These are phyloP conservation scores for Protonemura montana DNA, from an alignment of 2,888 invertebrate genomes.

Conservation along the genomic window DNA sequence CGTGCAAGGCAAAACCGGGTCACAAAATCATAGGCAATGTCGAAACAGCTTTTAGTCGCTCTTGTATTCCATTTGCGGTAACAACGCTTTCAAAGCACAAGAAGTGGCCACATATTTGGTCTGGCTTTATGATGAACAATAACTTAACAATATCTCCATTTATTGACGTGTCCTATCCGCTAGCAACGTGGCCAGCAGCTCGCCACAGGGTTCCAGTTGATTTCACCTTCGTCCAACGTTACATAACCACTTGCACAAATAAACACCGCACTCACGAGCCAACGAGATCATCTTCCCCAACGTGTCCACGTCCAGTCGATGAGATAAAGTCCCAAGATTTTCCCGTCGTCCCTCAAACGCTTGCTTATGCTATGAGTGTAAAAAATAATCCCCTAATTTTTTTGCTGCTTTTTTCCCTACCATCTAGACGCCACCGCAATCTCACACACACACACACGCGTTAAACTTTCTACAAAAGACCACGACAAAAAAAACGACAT, in stretches of 20 bases:
- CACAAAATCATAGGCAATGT: too few relatives aligned
- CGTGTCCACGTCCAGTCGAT: too few relatives aligned
- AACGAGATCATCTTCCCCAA: too few relatives aligned
- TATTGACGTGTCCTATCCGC: neutral
- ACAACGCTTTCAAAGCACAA: too few relatives aligned
- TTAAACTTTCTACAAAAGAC: slow-evolving; percentile 10
- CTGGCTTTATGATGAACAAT: neutral
- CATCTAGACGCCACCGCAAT: neutral
- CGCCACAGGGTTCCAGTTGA: too few relatives aligned
- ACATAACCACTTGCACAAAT: too few relatives aligned
- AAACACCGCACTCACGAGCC: too few relatives aligned
- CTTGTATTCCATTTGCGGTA: too few relatives aligned
- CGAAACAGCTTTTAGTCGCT: too few relatives aligned
- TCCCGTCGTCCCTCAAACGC: neutral
- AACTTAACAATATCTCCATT: neutral
- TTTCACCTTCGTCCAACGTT: neutral
- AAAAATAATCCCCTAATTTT: slow-evolving; percentile 23
- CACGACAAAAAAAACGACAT: neutral
- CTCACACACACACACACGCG: neutral
- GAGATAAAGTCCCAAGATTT: too few relatives aligned
- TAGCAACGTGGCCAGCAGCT: too few relatives aligned
- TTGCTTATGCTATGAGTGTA: neutral
- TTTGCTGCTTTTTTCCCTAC: neutral
- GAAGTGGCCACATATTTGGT: neutral
- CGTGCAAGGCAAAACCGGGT: too few relatives aligned